These are phyloP conservation scores for Antheraea yamamai DNA, from an alignment of 2,888 invertebrate species.

Conservation along the genomic window DNA sequence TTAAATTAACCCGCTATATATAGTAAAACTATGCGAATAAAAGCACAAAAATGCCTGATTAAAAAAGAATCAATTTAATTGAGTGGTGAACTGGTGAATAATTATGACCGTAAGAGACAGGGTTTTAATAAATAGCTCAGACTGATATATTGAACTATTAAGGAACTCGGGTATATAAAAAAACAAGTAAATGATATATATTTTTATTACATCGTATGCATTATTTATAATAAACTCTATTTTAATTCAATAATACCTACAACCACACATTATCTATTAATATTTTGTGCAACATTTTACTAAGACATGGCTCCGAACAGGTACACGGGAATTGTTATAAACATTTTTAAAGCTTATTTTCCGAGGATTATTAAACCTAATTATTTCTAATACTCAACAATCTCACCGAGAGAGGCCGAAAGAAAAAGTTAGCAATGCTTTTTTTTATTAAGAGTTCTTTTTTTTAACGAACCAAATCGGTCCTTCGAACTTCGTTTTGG, in stretches of 20 bases:
- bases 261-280: not conserved
- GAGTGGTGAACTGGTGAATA: too few relatives aligned
- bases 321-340: constrained; percentile 6
- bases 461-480: not conserved
- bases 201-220: not conserved
- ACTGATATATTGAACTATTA: too few relatives aligned
- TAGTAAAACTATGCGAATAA: too few relatives aligned
- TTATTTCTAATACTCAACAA: not conserved
- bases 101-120: too few relatives aligned
- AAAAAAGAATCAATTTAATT: too few relatives aligned
- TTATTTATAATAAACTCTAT: not conserved
- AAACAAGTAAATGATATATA: not conserved
- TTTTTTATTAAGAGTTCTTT: not conserved
- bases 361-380: not conserved
- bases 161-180: not conserved
- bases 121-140: too few relatives aligned
- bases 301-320: constrained; percentile 2
- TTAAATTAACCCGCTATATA: too few relatives aligned
- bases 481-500: not conserved
- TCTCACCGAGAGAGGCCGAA: not conserved
- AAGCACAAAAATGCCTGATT: too few relatives aligned
- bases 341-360: constrained; percentile 2
- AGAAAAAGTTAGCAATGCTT: not conserved
- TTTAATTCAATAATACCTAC: not conserved
- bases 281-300: constrained; percentile 8